Evolutionary conservation across 2,113 vertebrate species (phyloP), one percentile per base, ranked within the genome.

Genomic region (Corythoichthys intestinalis): DNA sequence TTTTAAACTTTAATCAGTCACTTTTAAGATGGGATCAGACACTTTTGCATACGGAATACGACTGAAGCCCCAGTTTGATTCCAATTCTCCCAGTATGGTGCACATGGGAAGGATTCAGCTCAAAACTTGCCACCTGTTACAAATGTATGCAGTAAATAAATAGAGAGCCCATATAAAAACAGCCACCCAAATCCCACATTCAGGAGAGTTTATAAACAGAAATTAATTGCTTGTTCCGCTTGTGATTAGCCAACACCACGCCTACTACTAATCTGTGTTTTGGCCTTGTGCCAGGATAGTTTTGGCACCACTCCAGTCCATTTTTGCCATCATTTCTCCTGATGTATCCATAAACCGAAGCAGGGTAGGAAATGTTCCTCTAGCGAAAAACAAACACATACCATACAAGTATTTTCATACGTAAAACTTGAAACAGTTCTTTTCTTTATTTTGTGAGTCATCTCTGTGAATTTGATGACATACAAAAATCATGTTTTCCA

Each of bases 181-280:
- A 53, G 50, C 49, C 66, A 17, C 38, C 65, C 73, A 72, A 67
- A 76, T 74, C 72, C 72, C 76, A 79, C 81, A 84, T 87, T 75
- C 83, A 88, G 76, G 77, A 87, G 83, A 83, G 75, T 91, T 91
- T 90, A 89, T 91, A 90, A 91, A 90, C 84, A 85, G 71, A 90
- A 89, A 90, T 89, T 83, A 91, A 91, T 89, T 86, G 88, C 88
- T 84, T 89, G 90, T 87, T 87, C 76, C 41, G 38, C 71, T 83
- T 85, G 78, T 91, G 91, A 93, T 93, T 93, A 92, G 84, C 89
- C 89, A 87, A 74, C 81, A 75, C 88, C 83, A 84, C 79, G 87
- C 82, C 88, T 89, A 91, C 90, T 90, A 85, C 91, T 92, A 91
- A 93, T 92, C 91, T 91, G 88, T 83, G 78, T 78, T 67, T 88